Conservation (phyloP, 1,140 invertebrate species). For the Venturia canescens region DNA sequence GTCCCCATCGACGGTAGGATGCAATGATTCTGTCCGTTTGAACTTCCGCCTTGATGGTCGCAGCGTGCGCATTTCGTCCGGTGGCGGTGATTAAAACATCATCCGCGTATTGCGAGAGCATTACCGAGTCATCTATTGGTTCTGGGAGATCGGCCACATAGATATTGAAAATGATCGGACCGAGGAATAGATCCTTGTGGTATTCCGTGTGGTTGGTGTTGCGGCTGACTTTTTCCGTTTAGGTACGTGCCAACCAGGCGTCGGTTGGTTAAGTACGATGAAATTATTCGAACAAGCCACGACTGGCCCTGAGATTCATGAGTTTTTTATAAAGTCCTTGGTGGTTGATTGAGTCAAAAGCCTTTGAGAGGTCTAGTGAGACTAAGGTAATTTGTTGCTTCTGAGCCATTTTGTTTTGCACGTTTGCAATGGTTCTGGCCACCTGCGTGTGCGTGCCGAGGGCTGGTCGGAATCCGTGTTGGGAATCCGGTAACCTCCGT, state of each 20-base stretch:
- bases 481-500: background rate
- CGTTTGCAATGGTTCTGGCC: background rate
- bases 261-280: background rate
- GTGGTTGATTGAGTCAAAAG: background rate
- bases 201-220: background rate
- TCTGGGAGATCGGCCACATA: background rate
- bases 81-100: background rate
- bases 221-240: background rate
- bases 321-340: background rate
- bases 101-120: background rate
- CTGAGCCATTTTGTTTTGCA: background rate
- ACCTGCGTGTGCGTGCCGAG: background rate
- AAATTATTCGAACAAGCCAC: background rate
- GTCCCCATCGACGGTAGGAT: background rate
- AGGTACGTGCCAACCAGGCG: background rate
- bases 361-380: background rate
- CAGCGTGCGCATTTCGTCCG: background rate
- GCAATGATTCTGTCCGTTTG: constrained; percentile 3
- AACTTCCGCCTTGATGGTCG: background rate
- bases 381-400: background rate
- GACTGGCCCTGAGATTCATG: background rate
- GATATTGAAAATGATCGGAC: background rate
- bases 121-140: background rate
- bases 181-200: background rate
- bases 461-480: background rate